Evolutionary conservation across 2,888 invertebrate species (phyloP).

Genomic region (Drosophila rubida): DNA sequence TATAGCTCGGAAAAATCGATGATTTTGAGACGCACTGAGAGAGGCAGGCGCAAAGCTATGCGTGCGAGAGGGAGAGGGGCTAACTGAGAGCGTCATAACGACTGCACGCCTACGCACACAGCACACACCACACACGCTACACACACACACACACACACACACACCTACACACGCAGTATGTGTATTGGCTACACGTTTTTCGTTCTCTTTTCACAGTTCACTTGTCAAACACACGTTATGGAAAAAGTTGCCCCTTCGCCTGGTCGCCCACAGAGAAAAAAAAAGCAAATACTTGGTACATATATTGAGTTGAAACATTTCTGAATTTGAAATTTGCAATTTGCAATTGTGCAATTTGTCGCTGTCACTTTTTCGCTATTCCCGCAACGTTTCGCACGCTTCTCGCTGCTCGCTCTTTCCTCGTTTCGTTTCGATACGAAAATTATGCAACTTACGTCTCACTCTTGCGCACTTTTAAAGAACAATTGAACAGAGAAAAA

Average conservation of each 20-base stretch:
- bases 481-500: conserved; percentile 46
- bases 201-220: conserved; percentile 7
- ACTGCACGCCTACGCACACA: conserved; percentile 43
- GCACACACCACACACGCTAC: conserved; percentile 18
- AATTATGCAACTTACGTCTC: conserved; percentile 84
- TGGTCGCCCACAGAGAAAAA: not conserved
- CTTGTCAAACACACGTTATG: conserved; percentile 38
- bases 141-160: conserved; percentile 18
- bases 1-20: conserved; percentile 68
- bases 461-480: conserved; percentile 71
- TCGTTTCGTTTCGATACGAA: conserved; percentile 20
- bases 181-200: conserved; percentile 36
- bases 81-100: conserved; percentile 35
- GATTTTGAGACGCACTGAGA: conserved; percentile 61
- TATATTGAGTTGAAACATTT: not conserved
- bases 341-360: not conserved
- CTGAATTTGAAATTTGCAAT: too few species aligned
- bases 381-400: not conserved
- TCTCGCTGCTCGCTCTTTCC: conserved; percentile 2
- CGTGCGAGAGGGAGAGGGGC: conserved; percentile 11
- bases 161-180: conserved; percentile 6
- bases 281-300: not conserved
- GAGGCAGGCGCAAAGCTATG: conserved; percentile 31
- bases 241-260: conserved; percentile 25
- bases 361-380: conserved; percentile 22